Percentiles rank a stretch among this genome's conserved stretches.
Evolutionary conservation across 1,140 invertebrate genomes (phyloP).

Genomic region (Sycobia sp.): DNA sequence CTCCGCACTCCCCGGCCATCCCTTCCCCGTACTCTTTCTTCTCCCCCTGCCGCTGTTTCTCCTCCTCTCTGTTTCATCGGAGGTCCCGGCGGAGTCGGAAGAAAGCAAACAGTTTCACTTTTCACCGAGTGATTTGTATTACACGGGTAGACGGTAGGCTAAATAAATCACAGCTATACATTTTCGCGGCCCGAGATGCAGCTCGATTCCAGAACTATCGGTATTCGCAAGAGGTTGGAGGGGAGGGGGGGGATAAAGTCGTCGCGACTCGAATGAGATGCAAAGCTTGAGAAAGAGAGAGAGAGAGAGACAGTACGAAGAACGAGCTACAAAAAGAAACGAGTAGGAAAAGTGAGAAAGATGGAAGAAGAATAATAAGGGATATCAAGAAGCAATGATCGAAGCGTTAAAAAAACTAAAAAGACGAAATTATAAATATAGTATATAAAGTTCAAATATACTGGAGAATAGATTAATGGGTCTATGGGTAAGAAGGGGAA

Average conservation of each 20-base stretch:
- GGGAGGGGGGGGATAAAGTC: too few species aligned
- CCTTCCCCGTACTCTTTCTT: not conserved
- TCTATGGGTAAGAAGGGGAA: too few species aligned
- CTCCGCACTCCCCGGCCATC: not conserved
- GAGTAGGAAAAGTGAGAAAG: not conserved
- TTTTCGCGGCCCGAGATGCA: not conserved
- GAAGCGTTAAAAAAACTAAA: too few species aligned
- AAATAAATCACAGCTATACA: slow-evolving; percentile 28
- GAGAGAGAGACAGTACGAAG: not conserved
- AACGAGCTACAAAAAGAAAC: too few species aligned
- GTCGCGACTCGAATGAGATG: too few species aligned
- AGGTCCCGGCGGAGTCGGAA: not conserved
- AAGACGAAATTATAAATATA: too few species aligned
- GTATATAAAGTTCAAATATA: too few species aligned
- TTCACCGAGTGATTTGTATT: slow-evolving; percentile 27
- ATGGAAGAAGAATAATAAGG: too few species aligned
- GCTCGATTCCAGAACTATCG: slow-evolving; percentile 15
- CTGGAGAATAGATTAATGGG: too few species aligned
- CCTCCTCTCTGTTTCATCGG: not conserved
- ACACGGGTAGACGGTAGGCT: slow-evolving; percentile 7
- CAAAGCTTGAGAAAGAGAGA: not conserved
- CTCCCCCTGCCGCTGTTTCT: not conserved
- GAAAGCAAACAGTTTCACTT: slow-evolving; percentile 29
- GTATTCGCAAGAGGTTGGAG: not conserved
- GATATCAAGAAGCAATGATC: too few species aligned